phyloP scores from a whole-genome alignment of 2,888 invertebrate species.

The Melipona beecheii region DNA sequence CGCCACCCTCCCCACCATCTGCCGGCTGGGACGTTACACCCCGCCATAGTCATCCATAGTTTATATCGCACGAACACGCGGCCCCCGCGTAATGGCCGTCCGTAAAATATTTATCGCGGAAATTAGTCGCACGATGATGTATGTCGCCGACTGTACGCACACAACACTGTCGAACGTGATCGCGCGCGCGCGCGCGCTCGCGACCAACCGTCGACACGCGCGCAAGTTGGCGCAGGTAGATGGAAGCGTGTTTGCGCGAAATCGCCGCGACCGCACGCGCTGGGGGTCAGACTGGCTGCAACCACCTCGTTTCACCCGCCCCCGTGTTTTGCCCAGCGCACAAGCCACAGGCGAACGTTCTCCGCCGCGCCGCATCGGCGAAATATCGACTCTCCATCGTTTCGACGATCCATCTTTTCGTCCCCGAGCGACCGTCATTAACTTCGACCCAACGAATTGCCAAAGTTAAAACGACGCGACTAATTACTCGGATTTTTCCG shows the following conservation, averaged over 20 bases:
- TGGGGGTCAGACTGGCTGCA: slow-evolving; percentile 1
- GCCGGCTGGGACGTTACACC: slow-evolving; percentile 66
- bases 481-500: slow-evolving; percentile 9
- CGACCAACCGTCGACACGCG: slow-evolving; percentile 55
- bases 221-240: slow-evolving; percentile 42
- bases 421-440: slow-evolving; percentile 46
- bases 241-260: slow-evolving; percentile 61
- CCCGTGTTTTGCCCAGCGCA: slow-evolving; percentile 35
- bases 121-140: slow-evolving; percentile 81
- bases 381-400: slow-evolving; percentile 66
- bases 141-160: slow-evolving; percentile 69
- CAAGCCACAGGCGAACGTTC: slow-evolving; percentile 66
- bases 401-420: slow-evolving; percentile 67
- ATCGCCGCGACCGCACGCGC: slow-evolving; percentile 61
- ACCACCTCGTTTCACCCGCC: background rate
- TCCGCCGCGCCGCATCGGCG: slow-evolving; percentile 56
- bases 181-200: slow-evolving; percentile 73
- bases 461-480: slow-evolving; percentile 5
- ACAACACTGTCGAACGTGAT: slow-evolving; percentile 9
- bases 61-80: slow-evolving; percentile 72
- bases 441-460: slow-evolving; percentile 39
- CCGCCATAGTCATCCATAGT: slow-evolving; percentile 68
- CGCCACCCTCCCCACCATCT: slow-evolving; percentile 63
- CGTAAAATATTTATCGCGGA: slow-evolving; percentile 81
- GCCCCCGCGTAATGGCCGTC: slow-evolving; percentile 76